Percentiles rank a stretch among this genome's conserved stretches.
Evolutionary conservation across 2,888 invertebrate genomes (phyloP).

Genomic region (Gerosis bhagava): DNA sequence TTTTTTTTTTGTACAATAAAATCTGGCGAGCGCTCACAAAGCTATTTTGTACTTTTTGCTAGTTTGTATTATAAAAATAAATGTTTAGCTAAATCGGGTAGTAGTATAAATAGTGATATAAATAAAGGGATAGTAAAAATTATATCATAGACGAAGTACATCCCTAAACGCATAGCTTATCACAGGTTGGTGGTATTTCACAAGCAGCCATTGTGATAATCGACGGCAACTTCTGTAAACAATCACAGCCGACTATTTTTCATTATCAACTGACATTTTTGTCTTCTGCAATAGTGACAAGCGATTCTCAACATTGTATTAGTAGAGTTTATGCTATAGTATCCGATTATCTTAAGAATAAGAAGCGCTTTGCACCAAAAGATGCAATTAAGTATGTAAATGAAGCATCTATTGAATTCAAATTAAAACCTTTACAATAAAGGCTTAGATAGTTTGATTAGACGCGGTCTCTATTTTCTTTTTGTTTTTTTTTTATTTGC

Average conservation of each 20-base stretch:
- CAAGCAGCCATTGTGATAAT: conserved; percentile 44
- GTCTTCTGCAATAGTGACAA: neutral
- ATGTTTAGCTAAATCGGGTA: too few relatives aligned
- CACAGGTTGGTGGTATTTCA: conserved; percentile 40
- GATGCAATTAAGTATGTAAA: conserved; percentile 25
- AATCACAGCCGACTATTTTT: conserved; percentile 35
- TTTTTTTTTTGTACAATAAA: too few relatives aligned
- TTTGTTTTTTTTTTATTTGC: conserved; percentile 24
- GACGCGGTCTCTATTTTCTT: conserved; percentile 3
- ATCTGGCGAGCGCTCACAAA: too few relatives aligned
- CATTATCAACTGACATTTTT: conserved; percentile 25
- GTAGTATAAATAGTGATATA: too few relatives aligned
- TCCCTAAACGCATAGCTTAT: conserved; percentile 38
- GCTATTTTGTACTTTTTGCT: too few relatives aligned
- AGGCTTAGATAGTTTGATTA: conserved; percentile 15
- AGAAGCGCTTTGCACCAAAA: conserved; percentile 12
- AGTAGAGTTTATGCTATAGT: neutral
- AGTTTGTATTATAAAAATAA: too few relatives aligned
- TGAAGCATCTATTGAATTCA: conserved; percentile 24
- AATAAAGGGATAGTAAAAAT: too few relatives aligned
- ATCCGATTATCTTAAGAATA: conserved; percentile 15
- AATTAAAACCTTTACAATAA: conserved; percentile 18
- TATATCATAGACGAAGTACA: conserved; percentile 8
- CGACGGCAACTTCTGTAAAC: conserved; percentile 43
- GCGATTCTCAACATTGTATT: conserved; percentile 3